These are phyloP conservation scores for Callyntrura sp. DNA, from an alignment of 2,888 invertebrate species.

Conservation along the genomic window DNA sequence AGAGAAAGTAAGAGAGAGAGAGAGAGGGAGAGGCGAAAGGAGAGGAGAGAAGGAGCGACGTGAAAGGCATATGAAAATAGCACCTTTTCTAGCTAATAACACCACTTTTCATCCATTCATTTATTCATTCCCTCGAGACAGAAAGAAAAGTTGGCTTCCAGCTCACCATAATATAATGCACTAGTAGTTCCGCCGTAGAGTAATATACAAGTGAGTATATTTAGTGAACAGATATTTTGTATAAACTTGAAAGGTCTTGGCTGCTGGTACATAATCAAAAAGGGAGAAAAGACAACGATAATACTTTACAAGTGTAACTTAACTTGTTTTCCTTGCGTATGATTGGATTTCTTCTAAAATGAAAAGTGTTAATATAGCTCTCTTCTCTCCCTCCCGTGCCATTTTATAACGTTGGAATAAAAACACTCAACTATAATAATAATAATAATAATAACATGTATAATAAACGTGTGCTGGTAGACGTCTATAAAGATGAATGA, in stretches of 20 bases:
- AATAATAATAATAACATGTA: background rate
- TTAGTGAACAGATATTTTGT: background rate
- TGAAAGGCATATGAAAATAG: conserved; percentile 66
- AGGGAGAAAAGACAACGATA: conserved; percentile 36
- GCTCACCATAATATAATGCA: conserved; percentile 22
- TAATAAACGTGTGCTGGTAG: background rate
- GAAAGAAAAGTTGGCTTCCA: conserved; percentile 54
- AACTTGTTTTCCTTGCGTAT: conserved; percentile 18
- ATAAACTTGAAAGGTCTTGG: conserved; percentile 4
- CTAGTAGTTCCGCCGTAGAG: conserved; percentile 8
- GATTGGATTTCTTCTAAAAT: conserved; percentile 1
- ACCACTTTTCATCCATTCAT: conserved; percentile 74
- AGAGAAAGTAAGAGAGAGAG: conserved; percentile 1
- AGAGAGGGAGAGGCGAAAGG: conserved; percentile 54
- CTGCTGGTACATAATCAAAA: conserved; percentile 19
- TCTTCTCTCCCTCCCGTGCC: too few relatives aligned
- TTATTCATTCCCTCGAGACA: conserved; percentile 72
- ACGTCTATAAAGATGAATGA: background rate
- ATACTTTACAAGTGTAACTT: conserved; percentile 70
- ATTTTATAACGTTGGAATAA: background rate
- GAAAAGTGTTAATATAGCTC: conserved; percentile 22
- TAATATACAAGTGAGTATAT: background rate
- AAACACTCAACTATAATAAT: background rate
- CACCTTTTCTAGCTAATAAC: conserved; percentile 73
- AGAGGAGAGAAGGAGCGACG: conserved; percentile 45